Evolutionary conservation across 1,140 invertebrate genomes (phyloP), one percentile per base, ranked within the genome.

Genomic region (Pectinophora gossypiella): DNA sequence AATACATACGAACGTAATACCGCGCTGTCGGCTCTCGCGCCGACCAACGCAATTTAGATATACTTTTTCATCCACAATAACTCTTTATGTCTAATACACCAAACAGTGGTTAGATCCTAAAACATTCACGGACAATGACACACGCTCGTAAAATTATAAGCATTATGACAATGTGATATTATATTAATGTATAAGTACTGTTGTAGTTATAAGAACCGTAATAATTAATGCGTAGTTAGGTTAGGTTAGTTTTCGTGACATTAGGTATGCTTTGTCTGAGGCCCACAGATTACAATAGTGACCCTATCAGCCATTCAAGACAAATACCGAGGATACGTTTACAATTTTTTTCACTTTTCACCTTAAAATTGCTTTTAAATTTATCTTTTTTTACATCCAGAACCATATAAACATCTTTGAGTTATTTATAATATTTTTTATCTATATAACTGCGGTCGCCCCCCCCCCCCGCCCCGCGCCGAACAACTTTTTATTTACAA

Each of bases 401-500:
- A 88, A 85, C 82, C 79, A 89, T 88, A 89, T 89, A 89, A 89
- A 89, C 87, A 85, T 85, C 81, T 85, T 85, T 87, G 75, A 82
- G 76, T 85, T 74, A 88, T 86, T 85, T 89, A 88, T 85, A 83
- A 70, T 86, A 85, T 88, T 86, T 88, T n/a, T 88, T 88, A 87
- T 79, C 80, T 87, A 87, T 83, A 86, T 87, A 82, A 85, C 63
- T 49, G 69, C 61, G 65, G 51, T 61, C 64, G 46, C 69, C 42
- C 67, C 69, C 71, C 75, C 74, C 68, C 74, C 67, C 59, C 64
- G 59, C 62, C 58, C 53, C 66, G 63, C 72, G 56, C 59, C 68
- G 60, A 46, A 72, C 68, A 80, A 83, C 75, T 83, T 80, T 85
- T 85, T 89, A 89, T 88, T 81, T 88, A 89, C 86, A 89, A 83